Evolutionary conservation across 2,113 vertebrate genomes (phyloP).

Genomic region (Hemiscyllium ocellatum): DNA sequence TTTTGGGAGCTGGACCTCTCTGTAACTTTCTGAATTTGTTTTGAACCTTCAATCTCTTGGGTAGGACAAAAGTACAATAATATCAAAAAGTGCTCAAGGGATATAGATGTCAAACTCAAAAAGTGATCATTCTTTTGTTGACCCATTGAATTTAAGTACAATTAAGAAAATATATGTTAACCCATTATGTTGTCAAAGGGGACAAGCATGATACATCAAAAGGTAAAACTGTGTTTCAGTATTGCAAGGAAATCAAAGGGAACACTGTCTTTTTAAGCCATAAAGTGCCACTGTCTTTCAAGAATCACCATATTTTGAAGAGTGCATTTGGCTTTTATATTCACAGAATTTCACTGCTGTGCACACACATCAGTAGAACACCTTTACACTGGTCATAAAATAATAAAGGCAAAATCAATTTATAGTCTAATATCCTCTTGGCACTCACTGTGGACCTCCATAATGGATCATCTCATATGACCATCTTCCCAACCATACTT

Average conservation of each 20-base stretch:
- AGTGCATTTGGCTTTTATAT: neutral
- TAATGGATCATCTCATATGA: neutral
- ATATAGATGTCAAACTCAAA: neutral
- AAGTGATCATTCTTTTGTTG: slow-evolving; percentile 4
- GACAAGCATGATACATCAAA: neutral
- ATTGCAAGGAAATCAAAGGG: neutral
- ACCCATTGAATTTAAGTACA: neutral
- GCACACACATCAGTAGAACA: neutral
- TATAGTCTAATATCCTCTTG: neutral
- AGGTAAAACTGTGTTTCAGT: neutral
- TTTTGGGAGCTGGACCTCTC: neutral
- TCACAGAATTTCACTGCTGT: slow-evolving; percentile 1
- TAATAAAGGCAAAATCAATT: neutral
- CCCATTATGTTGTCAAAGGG: neutral
- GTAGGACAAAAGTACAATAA: neutral
- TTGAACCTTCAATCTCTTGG: neutral
- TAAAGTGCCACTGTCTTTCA: neutral
- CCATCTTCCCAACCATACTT: slow-evolving; percentile 30
- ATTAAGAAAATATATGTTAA: neutral
- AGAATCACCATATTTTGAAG: slow-evolving; percentile 28
- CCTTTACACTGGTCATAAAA: neutral
- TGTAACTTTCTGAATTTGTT: neutral
- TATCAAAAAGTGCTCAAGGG: neutral
- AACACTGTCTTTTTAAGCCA: slow-evolving; percentile 28
- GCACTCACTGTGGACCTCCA: neutral